Conservation (phyloP, 2,797 vertebrate species). For the Aselliscus stoliczkanus region DNA sequence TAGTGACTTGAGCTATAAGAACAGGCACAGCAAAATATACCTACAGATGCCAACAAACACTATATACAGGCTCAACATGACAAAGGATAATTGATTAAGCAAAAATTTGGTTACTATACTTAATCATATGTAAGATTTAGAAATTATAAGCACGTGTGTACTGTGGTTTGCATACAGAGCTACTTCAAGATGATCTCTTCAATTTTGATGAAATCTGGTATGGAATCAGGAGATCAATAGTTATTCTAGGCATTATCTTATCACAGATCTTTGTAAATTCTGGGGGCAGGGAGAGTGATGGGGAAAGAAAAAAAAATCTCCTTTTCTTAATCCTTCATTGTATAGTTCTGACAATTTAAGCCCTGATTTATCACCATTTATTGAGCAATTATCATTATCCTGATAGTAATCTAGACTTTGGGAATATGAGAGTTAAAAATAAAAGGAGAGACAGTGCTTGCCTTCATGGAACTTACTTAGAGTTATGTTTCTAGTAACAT, state of each 20-base stretch:
- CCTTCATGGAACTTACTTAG: neutral
- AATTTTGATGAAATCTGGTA: neutral
- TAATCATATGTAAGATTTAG: neutral
- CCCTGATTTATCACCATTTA: neutral
- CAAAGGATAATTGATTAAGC: neutral
- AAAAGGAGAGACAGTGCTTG: neutral
- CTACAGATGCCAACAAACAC: neutral
- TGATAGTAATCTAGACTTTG: neutral
- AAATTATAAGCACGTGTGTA: neutral
- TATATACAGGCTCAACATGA: neutral
- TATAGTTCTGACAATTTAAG: neutral
- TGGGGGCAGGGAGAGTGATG: fast-evolving
- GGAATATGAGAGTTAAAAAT: neutral
- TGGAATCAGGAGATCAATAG: neutral
- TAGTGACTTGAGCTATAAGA: neutral
- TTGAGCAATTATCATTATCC: neutral
- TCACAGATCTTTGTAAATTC: neutral
- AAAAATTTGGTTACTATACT: neutral
- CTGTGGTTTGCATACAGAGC: neutral
- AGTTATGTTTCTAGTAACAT: neutral
- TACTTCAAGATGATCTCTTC: neutral
- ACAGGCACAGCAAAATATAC: neutral
- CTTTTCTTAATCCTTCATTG: neutral
- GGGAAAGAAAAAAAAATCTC: neutral
- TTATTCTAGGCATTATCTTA: neutral